Evolutionary conservation across 2,797 vertebrate species (phyloP).

Genomic region (Pipistrellus pipistrellus): DNA sequence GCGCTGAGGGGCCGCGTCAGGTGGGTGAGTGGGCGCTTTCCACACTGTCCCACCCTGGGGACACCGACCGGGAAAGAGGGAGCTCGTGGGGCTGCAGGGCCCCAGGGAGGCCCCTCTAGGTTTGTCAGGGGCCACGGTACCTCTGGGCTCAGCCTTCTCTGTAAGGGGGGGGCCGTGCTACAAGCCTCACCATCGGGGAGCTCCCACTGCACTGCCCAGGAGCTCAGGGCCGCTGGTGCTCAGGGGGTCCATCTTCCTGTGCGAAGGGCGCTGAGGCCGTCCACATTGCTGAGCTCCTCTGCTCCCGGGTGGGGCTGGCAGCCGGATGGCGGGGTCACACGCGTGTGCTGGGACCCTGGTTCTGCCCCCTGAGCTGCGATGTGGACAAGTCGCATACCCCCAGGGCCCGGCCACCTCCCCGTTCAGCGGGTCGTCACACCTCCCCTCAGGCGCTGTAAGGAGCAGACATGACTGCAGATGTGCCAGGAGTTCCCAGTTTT

Average conservation of each 20-base stretch:
- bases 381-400: background rate
- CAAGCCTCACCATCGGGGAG: background rate
- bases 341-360: background rate
- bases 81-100: background rate
- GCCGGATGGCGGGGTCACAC: background rate
- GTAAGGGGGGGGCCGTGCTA: rapidly evolving
- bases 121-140: background rate
- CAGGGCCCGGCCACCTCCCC: background rate
- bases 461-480: too few relatives aligned
- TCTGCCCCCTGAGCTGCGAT: background rate
- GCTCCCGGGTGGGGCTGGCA: background rate
- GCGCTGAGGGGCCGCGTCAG: background rate
- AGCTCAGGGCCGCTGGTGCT: rapidly evolving
- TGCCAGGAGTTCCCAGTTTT: background rate
- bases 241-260: background rate
- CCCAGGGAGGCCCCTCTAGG: background rate
- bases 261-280: background rate
- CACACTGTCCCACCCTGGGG: background rate
- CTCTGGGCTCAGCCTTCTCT: background rate
- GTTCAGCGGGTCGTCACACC: background rate
- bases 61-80: rapidly evolving
- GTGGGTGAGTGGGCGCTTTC: background rate
- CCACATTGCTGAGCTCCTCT: background rate
- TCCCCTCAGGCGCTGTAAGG: background rate
- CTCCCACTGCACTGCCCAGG: too few relatives aligned